A percentile compares a stretch with the other conserved stretches of the same genome.
These are phyloP conservation scores for Pygmarrhopalites habei DNA, from an alignment of 1,140 invertebrate species.

Conservation along the genomic window DNA sequence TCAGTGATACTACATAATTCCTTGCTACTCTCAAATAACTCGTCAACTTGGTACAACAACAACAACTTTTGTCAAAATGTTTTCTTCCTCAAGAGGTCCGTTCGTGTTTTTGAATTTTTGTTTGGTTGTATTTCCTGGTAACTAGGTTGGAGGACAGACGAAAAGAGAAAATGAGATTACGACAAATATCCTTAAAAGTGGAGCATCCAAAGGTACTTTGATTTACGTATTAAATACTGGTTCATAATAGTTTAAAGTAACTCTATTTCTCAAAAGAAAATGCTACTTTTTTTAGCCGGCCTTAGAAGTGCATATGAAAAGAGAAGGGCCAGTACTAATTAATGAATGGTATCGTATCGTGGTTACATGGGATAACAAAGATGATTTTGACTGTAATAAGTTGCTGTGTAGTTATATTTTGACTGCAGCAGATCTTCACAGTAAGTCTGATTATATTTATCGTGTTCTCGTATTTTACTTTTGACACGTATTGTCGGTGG, in stretches of 20 bases:
- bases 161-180: neutral
- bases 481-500: slow-evolving; percentile 4
- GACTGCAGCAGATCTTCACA: slow-evolving; percentile 7
- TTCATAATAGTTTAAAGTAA: too few relatives aligned
- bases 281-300: too few relatives aligned
- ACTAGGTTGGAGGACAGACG: neutral
- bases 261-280: too few relatives aligned
- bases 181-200: slow-evolving; percentile 10
- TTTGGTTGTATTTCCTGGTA: neutral
- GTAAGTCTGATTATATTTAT: slow-evolving; percentile 17
- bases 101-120: neutral
- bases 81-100: neutral
- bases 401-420: slow-evolving; percentile 17
- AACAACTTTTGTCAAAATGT: slow-evolving; percentile 1
- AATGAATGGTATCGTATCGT: slow-evolving; percentile 40
- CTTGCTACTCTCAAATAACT: neutral
- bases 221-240: too few relatives aligned
- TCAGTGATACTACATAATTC: slow-evolving; percentile 36
- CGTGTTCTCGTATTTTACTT: neutral
- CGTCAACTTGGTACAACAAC: slow-evolving; percentile 26
- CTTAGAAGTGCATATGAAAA: slow-evolving; percentile 18
- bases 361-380: slow-evolving; percentile 35
- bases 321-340: slow-evolving; percentile 33
- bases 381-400: slow-evolving; percentile 22
- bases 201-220: slow-evolving; percentile 27